Base-by-base conservation (phyloP, 2,888 invertebrate genomes). In the Pyrgus malvae region DNA sequence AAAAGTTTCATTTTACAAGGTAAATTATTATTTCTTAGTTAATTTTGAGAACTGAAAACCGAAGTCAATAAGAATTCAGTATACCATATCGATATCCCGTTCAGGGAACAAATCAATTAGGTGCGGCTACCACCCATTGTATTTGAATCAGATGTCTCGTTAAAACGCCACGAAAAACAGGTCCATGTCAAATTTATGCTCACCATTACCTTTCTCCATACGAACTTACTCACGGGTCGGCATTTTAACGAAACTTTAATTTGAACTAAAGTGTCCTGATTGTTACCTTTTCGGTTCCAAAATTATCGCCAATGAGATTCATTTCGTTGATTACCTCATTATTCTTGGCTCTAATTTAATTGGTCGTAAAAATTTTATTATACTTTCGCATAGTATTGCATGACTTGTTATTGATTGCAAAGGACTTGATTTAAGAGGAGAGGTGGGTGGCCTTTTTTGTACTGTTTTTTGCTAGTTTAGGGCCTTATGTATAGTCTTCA, bases 211-310 rank as follows among this genome's bases (percentile, higher is more conserved):
- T 67, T 72, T 72, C 71, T 74, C 73, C 74, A 69, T 72, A 74
- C 40, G 50, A 56, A 60, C 58, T 61, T 69, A 70, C 72, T 67
- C 69, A 67, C 68, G 46, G 64, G 57, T 54, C 56, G 75, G 80
- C 66, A 83, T 86, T 82, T 87, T 81, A 82, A 82, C 72, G 84
- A 80, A 83, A 83, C 74, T 76, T 81, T 80, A 78, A 80, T 77
- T 80, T 73, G 74, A 69, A 67, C 71, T 69, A 69, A 76, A 77
- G 69, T 68, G 67, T 62, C 69, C 67, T 70, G 68, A 70, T 78
- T 80, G 77, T 77, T 67, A 66, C 66, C 59, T 64, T 74, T 76
- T 78, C 70, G 67, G 64, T 58, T 62, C 62, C 62, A 60, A 66
- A 66, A 61, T 33, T 65, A 61, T 61, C 69, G 56, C 65, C 61